Percentiles rank a stretch among this genome's conserved stretches.
These are phyloP conservation scores for Alviniconcha marisindica DNA, from an alignment of 1,140 invertebrate genomes.

Conservation along the genomic window DNA sequence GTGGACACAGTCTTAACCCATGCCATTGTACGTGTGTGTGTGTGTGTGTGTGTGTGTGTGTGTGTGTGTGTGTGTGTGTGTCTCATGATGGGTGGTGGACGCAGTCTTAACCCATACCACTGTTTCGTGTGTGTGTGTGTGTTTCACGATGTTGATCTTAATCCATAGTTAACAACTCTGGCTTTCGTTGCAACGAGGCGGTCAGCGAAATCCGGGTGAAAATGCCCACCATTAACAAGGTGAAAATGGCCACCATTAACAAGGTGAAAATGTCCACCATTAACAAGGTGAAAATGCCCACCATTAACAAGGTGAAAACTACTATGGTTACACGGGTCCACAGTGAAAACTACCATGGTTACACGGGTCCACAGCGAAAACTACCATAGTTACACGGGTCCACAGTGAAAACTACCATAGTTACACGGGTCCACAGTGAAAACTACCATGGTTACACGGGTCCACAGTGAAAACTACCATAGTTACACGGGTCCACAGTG, in stretches of 20 bases:
- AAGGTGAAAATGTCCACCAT: background rate
- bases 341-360: too few species aligned
- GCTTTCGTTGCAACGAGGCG: background rate
- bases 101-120: too few species aligned
- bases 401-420: too few species aligned
- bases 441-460: too few species aligned
- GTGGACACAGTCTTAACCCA: too few species aligned
- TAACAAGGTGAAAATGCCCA: background rate
- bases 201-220: background rate
- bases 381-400: too few species aligned
- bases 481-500: too few species aligned
- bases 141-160: background rate
- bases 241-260: background rate
- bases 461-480: too few species aligned
- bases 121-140: conserved; percentile 12
- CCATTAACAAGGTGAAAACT: too few species aligned
- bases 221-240: background rate
- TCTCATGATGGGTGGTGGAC: background rate
- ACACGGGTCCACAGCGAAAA: too few species aligned
- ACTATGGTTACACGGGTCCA: too few species aligned
- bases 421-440: too few species aligned
- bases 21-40: background rate
- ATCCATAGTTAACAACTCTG: background rate
- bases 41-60: conserved; percentile 26
- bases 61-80: conserved; percentile 20